These are phyloP conservation scores for Pantherophis alleghaniensis DNA, from an alignment of 2,797 vertebrate species.

Conservation along the genomic window DNA sequence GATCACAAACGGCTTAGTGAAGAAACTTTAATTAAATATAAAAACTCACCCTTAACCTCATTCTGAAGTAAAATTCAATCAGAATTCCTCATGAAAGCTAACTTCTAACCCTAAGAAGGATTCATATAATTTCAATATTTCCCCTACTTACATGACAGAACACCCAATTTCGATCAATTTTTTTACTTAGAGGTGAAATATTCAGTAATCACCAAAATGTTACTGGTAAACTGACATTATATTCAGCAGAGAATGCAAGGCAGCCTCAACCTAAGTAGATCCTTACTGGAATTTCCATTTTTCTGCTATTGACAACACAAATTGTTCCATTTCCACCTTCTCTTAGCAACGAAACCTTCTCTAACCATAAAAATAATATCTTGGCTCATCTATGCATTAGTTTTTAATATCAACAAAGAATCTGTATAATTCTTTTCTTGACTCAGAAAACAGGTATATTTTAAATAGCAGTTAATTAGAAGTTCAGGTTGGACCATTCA, in stretches of 20 bases:
- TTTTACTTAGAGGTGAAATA: neutral
- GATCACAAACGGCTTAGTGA: neutral
- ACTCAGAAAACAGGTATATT: neutral
- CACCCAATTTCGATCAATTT: neutral
- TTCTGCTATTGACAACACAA: neutral
- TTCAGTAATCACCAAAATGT: neutral
- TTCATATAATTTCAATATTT: neutral
- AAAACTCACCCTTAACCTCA: neutral
- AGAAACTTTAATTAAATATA: neutral
- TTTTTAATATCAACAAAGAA: neutral
- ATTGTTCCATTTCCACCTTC: neutral
- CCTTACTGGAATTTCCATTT: neutral
- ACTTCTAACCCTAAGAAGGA: neutral
- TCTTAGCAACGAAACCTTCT: neutral
- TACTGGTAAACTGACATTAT: neutral
- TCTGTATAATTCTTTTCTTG: neutral
- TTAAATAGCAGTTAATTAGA: neutral
- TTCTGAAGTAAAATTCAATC: neutral
- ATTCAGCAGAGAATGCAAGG: neutral
- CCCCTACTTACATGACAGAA: neutral
- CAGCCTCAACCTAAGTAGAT: neutral
- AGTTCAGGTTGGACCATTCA: neutral
- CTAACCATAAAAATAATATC: neutral
- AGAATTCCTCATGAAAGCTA: neutral
- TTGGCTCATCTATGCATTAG: neutral